Evolutionary conservation across 2,888 invertebrate species (phyloP).

Genomic region (Lepidocyrtoides sp.): DNA sequence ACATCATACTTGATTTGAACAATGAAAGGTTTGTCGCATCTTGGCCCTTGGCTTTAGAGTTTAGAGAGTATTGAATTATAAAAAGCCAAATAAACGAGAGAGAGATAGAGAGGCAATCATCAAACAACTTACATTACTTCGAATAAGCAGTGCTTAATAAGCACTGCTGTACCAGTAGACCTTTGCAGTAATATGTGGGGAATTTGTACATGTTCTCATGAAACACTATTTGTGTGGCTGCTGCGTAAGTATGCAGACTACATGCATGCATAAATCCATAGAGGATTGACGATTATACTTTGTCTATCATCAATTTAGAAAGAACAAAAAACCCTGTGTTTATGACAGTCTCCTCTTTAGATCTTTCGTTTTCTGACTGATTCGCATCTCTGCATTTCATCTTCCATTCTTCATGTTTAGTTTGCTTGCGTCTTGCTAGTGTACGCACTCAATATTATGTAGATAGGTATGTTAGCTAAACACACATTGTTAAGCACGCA

Average conservation of each 20-base stretch:
- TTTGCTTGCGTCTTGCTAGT: not conserved
- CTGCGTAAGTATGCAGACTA: no score
- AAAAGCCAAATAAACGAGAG: no score
- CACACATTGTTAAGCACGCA: constrained; percentile 1
- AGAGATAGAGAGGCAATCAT: no score
- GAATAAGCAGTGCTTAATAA: no score
- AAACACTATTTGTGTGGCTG: not conserved
- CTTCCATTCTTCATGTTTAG: not conserved
- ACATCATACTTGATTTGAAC: no score
- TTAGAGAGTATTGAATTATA: no score
- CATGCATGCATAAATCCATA: not conserved
- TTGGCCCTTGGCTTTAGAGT: no score
- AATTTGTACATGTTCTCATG: not conserved
- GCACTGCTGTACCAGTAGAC: no score
- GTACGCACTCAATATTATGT: not conserved
- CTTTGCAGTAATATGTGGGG: no score
- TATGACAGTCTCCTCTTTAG: constrained; percentile 37
- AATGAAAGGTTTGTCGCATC: no score
- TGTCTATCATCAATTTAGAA: not conserved
- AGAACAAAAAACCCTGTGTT: constrained; percentile 44
- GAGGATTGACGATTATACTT: not conserved
- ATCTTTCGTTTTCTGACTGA: not conserved
- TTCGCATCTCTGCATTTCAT: not conserved
- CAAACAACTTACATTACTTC: no score
- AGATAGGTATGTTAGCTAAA: not conserved